Base-by-base conservation (phyloP, 2,113 vertebrate species). In the Brienomyrus longianalis region DNA sequence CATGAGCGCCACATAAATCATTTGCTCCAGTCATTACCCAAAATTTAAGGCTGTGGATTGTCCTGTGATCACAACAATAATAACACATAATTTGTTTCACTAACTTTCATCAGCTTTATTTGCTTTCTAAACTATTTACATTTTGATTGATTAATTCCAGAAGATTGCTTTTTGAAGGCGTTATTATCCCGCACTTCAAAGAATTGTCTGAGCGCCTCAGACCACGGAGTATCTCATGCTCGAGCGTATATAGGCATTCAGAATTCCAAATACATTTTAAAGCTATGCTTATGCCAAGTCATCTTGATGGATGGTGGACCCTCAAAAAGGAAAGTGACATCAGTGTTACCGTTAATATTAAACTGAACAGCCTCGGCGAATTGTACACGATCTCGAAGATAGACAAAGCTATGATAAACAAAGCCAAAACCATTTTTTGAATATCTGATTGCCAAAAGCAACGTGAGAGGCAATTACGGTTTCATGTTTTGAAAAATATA, bases 181-280 rank as follows among this genome's bases (percentile, higher is more conserved):
- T 87, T 87, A 87, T 87, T 87, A n/a, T 54, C 27, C 85, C 10
- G 5, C 48, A 54, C 85, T 87, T 87, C 85, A 87, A 52, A 87
- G 85, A 35, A 35, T 43, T 84, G 80, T 48, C 43, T 83, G 80
- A 47, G 21, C 9, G 83, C 23, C 51, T 87, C 85, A 87, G 13
- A 31, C 50, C 51, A 27, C 21, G 51, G 51, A 35, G 15, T 13
- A 85, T 1, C 15, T 77, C 80, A n/a, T n/a, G 17, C 39, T 83
- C 23, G 10, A 17, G 39, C 15, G 35, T 39, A 39, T 39, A 39
- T 21, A 48, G 27, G 13, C 51, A 39, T 87, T 87, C 51, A 54
- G 51, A 54, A 87, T 47, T 88, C 10, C 39, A 45, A 88, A 66
- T 54, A 23, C 43, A 19, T 62, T 88, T n/a, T 88, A 27, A 56